Base-by-base conservation (phyloP, 2,888 invertebrate genomes). In the Drosophila monieri region DNA sequence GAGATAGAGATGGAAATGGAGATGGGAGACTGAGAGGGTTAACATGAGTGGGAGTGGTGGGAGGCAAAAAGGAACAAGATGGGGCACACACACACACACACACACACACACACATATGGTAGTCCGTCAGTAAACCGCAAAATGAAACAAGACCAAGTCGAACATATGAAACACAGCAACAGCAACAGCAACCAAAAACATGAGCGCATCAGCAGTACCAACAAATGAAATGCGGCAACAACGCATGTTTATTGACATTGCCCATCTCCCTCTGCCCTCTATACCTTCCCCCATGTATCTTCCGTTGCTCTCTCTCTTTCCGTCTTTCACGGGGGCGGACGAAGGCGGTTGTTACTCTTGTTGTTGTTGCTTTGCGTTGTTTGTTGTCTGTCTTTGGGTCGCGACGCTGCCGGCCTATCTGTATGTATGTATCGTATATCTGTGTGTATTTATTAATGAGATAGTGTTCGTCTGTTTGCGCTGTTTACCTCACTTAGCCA, bases 191-290 rank as follows among this genome's bases (percentile, higher is more conserved):
- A 51, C 47, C 18, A 67, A 55, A 73, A 74, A 44, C 71, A 76
- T 3, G 41, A 58, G 44, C 49, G 32, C 55, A 72, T 48, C 68
- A 59, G 48, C 73, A 61, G 49, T 65, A 41, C 61, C 78, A 64
- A 74, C 77, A 70, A 74, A 74, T 81, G 81, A 81, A 81, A 79
- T 61, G 69, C 64, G 81, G 81, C 81, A 81, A 81, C 81, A 76
- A 70, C 81, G 81, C 85, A 84, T 80, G 85, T 78, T 85, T 85
- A 81, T 81, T 81, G 81, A 81, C 85, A 81, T 81, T 81, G 85
- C 85, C 76, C 81, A 78, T 78, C 85, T 74, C 39, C 39, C 39
- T 39, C 39, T 39, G 39, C 39, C 80, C 77, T 77, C 77, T 75
- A 58, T 25, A 30, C n/a, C 18, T 73, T 75, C 21, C 59, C 44